Conservation (phyloP, 2,113 vertebrate species). For the Aleadryas rufinucha region DNA sequence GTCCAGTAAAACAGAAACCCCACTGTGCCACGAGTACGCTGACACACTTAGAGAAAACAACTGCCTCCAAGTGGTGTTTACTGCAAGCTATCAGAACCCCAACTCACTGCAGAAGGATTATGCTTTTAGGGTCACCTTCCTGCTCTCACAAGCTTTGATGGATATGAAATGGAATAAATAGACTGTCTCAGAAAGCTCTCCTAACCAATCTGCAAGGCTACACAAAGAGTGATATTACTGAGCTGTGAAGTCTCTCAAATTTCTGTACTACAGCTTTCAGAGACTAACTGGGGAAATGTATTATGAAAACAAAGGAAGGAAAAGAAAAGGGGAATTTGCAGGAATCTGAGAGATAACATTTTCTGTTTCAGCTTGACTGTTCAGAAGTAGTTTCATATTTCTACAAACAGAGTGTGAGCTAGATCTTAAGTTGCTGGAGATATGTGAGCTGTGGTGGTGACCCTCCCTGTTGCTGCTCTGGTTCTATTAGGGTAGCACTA, state of each 20-base stretch:
- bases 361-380: not conserved
- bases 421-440: not conserved
- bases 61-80: not conserved
- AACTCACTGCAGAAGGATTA: not conserved
- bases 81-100: not conserved
- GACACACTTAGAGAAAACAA: not conserved
- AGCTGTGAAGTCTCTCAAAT: not conserved
- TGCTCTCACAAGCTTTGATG: not conserved
- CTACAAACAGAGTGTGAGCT: not conserved
- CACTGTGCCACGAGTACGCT: fast-evolving
- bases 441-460: not conserved
- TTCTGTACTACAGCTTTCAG: not conserved
- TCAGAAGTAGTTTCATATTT: not conserved
- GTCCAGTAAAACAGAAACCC: not conserved
- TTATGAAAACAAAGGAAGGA: not conserved
- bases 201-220: not conserved
- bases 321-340: not conserved
- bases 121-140: not conserved
- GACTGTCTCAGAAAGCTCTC: not conserved
- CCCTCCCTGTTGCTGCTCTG: not conserved
- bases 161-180: not conserved
- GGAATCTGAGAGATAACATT: not conserved
- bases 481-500: not conserved
- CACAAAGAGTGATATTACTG: not conserved
- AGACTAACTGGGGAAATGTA: not conserved